Evolutionary conservation across 37 sponge, comb jelly and placozoan species (phyloP).

Genomic region (Spongilla lacustris): DNA sequence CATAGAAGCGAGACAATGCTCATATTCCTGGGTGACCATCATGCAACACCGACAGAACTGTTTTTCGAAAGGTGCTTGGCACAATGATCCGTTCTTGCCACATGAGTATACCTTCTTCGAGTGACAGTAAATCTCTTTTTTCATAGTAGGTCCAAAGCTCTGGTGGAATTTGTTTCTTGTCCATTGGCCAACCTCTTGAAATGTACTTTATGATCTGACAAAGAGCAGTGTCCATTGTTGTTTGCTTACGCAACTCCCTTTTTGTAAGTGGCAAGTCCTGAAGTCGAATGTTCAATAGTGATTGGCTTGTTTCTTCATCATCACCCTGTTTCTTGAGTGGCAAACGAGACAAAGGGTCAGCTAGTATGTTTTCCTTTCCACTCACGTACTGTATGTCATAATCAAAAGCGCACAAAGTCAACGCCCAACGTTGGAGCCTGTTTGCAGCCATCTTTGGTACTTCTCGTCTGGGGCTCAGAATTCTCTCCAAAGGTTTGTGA

Average conservation of each 20-base stretch:
- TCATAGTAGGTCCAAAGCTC: background rate
- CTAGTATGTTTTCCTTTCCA: conserved; percentile 18
- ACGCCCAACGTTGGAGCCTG: conserved; percentile 39
- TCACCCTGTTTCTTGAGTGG: background rate
- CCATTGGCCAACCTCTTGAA: conserved; percentile 3
- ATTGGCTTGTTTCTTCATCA: too few species aligned
- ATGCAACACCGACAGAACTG: background rate
- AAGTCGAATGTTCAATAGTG: background rate
- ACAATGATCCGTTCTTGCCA: conserved; percentile 22
- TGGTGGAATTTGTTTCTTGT: background rate
- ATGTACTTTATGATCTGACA: background rate
- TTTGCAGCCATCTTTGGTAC: conserved; percentile 40
- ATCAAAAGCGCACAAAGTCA: conserved; percentile 30
- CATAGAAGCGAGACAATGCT: conserved; percentile 9
- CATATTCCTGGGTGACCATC: conserved; percentile 39
- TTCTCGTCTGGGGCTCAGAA: background rate
- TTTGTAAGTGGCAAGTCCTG: conserved; percentile 1
- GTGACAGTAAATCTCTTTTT: conserved; percentile 2
- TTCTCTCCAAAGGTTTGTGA: too few species aligned
- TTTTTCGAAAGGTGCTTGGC: background rate
- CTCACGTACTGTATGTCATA: conserved; percentile 23
- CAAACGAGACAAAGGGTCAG: conserved; percentile 27
- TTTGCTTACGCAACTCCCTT: conserved; percentile 12
- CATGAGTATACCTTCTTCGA: conserved; percentile 16
- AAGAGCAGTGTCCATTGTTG: conserved; percentile 2